These are phyloP conservation scores for Thumatha senex DNA, from an alignment of 2,888 invertebrate species.

Conservation along the genomic window DNA sequence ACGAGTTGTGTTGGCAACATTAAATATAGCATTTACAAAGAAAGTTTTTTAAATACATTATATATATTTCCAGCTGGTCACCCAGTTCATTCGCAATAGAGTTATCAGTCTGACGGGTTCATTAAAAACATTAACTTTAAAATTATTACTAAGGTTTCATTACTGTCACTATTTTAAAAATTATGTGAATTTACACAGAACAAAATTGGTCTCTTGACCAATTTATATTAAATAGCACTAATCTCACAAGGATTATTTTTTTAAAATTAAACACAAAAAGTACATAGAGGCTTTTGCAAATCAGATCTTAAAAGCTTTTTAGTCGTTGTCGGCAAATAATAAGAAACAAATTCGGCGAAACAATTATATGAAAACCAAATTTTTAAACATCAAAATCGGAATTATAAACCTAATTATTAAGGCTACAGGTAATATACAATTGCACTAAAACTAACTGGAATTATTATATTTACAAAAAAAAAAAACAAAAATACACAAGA, in stretches of 20 bases:
- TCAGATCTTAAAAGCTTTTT: slow-evolving; percentile 9
- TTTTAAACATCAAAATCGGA: slow-evolving; percentile 24
- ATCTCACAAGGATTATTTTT: slow-evolving; percentile 18
- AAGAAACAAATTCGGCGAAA: slow-evolving; percentile 4
- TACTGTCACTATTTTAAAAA: background rate
- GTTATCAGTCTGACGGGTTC: slow-evolving; percentile 6
- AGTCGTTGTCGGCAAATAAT: background rate
- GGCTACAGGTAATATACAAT: slow-evolving; percentile 76
- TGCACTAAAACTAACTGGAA: slow-evolving; percentile 76
- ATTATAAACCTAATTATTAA: slow-evolving; percentile 55
- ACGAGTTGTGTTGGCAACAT: slow-evolving; percentile 2
- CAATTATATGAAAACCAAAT: too few species aligned
- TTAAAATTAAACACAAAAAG: background rate
- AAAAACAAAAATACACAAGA: slow-evolving; percentile 56
- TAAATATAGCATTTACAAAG: slow-evolving; percentile 8
- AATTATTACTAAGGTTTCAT: slow-evolving; percentile 1
- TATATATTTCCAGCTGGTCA: slow-evolving; percentile 4
- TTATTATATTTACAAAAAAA: slow-evolving; percentile 76
- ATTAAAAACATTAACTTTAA: slow-evolving; percentile 9
- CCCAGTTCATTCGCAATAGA: background rate
- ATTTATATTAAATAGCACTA: slow-evolving; percentile 7
- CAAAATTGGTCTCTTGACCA: slow-evolving; percentile 6
- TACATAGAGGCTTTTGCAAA: background rate
- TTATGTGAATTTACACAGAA: slow-evolving; percentile 4
- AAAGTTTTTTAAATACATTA: background rate